Conservation (phyloP, 2,888 invertebrate species). For the Drosophila formosana region DNA sequence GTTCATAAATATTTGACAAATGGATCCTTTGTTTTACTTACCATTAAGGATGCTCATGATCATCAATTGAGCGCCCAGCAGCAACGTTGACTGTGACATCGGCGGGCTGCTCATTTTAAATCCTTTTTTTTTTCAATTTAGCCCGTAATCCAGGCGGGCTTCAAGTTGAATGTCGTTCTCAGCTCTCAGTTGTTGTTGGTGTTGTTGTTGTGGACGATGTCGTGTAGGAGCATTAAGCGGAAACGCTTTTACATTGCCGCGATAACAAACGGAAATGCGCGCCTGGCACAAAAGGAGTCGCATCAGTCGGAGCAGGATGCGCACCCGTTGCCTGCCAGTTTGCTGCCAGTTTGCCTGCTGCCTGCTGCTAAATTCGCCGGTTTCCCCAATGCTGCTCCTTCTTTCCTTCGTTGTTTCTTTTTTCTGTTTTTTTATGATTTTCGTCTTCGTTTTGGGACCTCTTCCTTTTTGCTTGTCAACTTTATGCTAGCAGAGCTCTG, state of each 20-base stretch:
- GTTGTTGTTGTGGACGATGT: conserved; percentile 41
- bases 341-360: conserved; percentile 62
- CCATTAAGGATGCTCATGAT: conserved; percentile 53
- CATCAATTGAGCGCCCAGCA: conserved; percentile 43
- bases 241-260: conserved; percentile 77
- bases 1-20: conserved; percentile 67
- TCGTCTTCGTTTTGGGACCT: conserved; percentile 12
- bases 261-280: conserved; percentile 79
- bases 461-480: conserved; percentile 35
- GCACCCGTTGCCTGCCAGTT: conserved; percentile 51
- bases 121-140: conserved; percentile 64
- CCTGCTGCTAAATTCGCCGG: conserved; percentile 71
- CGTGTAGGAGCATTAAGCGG: conserved; percentile 68
- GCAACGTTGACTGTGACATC: conserved; percentile 16
- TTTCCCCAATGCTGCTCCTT: conserved; percentile 35
- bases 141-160: conserved; percentile 70
- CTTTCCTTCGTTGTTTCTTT: not conserved
- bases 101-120: conserved; percentile 72
- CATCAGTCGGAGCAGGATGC: conserved; percentile 52
- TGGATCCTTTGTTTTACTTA: conserved; percentile 46
- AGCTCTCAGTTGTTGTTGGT: conserved; percentile 17
- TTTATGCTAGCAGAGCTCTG: conserved; percentile 18
- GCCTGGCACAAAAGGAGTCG: conserved; percentile 53
- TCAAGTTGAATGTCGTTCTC: conserved; percentile 57
- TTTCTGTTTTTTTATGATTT: conserved; percentile 25